Conservation (phyloP, 92 coral and sea anemone species). For the Epizoanthus rinbou region DNA sequence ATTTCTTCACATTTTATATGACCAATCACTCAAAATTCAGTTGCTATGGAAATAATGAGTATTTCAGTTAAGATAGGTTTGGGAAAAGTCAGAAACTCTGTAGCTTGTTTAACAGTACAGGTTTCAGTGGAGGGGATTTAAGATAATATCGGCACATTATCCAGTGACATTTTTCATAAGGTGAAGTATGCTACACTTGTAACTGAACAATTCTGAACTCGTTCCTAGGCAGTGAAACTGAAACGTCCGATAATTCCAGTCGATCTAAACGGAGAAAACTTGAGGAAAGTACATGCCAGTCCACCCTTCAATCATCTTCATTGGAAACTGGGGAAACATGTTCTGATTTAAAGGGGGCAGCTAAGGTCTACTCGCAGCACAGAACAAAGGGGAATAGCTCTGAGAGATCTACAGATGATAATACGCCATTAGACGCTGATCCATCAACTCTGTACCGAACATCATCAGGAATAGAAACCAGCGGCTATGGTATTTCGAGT, state of each 20-base stretch:
- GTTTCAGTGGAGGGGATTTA: too few relatives aligned
- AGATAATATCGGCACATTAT: too few relatives aligned
- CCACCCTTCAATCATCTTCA: not conserved
- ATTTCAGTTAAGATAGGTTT: too few relatives aligned
- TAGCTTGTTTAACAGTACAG: too few relatives aligned
- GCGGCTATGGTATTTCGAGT: not conserved
- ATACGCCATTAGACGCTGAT: not conserved
- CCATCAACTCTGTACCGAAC: not conserved
- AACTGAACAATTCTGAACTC: too few relatives aligned
- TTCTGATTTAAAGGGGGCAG: not conserved
- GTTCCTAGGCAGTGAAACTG: not conserved
- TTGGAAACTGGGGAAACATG: not conserved
- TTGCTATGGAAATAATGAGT: too few relatives aligned
- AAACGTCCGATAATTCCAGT: not conserved
- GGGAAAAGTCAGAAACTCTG: too few relatives aligned
- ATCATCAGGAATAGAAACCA: not conserved
- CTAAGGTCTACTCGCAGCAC: not conserved
- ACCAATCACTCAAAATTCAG: too few relatives aligned
- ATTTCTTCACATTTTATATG: too few relatives aligned
- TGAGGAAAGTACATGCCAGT: not conserved
- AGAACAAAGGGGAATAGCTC: not conserved
- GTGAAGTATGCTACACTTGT: too few relatives aligned
- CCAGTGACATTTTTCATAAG: too few relatives aligned
- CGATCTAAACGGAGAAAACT: constrained; percentile 9
- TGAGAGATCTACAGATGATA: not conserved